phyloP scores from a whole-genome alignment of 2,113 vertebrate species.

The Channa argus region DNA sequence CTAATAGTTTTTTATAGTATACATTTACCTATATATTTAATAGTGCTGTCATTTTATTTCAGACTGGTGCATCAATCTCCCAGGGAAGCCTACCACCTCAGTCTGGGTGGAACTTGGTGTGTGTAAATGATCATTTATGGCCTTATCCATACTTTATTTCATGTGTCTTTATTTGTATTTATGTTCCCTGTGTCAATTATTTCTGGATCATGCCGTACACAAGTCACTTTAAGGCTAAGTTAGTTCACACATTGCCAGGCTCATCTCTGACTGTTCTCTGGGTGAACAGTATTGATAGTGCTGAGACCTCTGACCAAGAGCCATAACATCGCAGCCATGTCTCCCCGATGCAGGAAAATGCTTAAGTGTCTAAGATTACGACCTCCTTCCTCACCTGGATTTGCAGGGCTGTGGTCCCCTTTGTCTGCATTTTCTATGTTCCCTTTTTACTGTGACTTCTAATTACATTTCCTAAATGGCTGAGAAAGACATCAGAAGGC shows the following conservation, averaged over 20 bases:
- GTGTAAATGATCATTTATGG: too few relatives aligned
- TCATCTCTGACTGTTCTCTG: neutral
- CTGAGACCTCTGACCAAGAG: constrained; percentile 17
- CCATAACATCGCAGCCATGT: constrained; percentile 42
- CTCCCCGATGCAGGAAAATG: constrained; percentile 64
- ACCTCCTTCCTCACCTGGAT: constrained; percentile 78
- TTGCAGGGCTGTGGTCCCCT: constrained; percentile 56
- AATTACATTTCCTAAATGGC: constrained; percentile 80
- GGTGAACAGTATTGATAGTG: constrained; percentile 8
- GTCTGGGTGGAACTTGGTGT: too few relatives aligned
- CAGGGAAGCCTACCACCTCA: too few relatives aligned
- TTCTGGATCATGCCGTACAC: neutral
- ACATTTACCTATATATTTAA: too few relatives aligned
- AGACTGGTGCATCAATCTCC: too few relatives aligned
- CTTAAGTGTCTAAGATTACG: constrained; percentile 67
- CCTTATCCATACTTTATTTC: too few relatives aligned
- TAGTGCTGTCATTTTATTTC: too few relatives aligned
- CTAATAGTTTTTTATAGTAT: too few relatives aligned
- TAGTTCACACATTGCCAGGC: neutral
- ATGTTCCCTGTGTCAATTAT: neutral
- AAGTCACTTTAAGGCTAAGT: constrained; percentile 5
- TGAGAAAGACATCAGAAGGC: constrained; percentile 68
- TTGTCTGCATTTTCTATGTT: constrained; percentile 60
- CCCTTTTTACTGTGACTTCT: constrained; percentile 60
- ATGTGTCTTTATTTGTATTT: too few relatives aligned